Conservation (phyloP, 2,888 invertebrate genomes). For the Sthenelais limicola region DNA sequence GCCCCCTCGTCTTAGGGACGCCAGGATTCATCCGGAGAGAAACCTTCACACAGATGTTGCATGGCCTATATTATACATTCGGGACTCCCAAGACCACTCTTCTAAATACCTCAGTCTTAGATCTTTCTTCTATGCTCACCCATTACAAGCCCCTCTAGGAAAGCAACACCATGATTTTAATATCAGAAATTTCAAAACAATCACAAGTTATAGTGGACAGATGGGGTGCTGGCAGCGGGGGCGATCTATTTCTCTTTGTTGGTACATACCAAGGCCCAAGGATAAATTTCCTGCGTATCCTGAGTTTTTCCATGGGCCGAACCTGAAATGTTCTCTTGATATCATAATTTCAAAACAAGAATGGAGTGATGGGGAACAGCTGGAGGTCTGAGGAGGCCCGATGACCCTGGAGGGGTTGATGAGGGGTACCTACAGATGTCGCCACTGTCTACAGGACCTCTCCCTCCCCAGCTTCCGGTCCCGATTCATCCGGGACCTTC, state of each 20-base stretch:
- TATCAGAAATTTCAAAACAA: slow-evolving; percentile 31
- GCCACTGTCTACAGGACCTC: slow-evolving; percentile 13
- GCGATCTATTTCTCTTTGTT: slow-evolving; percentile 16
- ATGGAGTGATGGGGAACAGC: slow-evolving; percentile 30
- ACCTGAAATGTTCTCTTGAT: slow-evolving; percentile 34
- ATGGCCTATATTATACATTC: neutral
- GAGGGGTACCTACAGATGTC: slow-evolving; percentile 13
- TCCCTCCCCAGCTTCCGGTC: neutral
- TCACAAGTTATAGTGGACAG: slow-evolving; percentile 27
- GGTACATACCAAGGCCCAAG: slow-evolving; percentile 8
- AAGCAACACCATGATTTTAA: slow-evolving; percentile 1
- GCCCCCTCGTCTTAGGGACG: no score
- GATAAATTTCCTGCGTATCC: slow-evolving; percentile 3
- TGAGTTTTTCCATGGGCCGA: neutral
- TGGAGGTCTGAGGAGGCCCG: neutral
- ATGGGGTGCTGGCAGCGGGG: slow-evolving; percentile 2
- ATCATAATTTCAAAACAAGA: slow-evolving; percentile 36
- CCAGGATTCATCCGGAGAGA: no score
- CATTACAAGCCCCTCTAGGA: neutral
- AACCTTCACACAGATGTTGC: slow-evolving; percentile 6
- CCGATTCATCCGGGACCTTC: no score
- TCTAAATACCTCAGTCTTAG: slow-evolving; percentile 14
- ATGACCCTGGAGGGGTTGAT: slow-evolving; percentile 13
- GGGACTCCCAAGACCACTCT: neutral
- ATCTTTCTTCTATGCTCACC: slow-evolving; percentile 23